A percentile compares a stretch with the other conserved stretches of the same genome.
These are phyloP conservation scores for Sogatella furcifera DNA, from an alignment of 1,140 invertebrate genomes.

Conservation along the genomic window DNA sequence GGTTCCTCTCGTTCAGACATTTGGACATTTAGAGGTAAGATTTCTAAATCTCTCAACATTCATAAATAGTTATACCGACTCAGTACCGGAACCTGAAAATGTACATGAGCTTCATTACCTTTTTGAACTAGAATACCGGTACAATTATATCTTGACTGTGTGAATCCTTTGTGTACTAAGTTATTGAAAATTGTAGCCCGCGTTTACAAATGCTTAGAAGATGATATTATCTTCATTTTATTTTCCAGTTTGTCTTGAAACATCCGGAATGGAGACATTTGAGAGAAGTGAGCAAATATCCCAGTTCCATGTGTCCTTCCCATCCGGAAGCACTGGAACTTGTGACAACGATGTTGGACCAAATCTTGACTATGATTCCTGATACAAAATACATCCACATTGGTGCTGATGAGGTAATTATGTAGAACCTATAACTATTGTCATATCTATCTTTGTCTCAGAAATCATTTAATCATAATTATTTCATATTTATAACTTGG, in stretches of 20 bases:
- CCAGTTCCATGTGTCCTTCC: constrained; percentile 74
- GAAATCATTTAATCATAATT: too few relatives aligned
- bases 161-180: too few relatives aligned
- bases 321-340: constrained; percentile 45
- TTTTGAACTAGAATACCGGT: too few relatives aligned
- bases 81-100: too few relatives aligned
- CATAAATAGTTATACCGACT: too few relatives aligned
- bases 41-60: not conserved
- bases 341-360: constrained; percentile 45
- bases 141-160: too few relatives aligned
- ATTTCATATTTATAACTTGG: too few relatives aligned
- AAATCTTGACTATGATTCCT: constrained; percentile 43
- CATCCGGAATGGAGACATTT: constrained; percentile 60
- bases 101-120: too few relatives aligned
- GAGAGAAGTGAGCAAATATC: constrained; percentile 63
- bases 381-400: constrained; percentile 59
- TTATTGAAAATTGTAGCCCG: too few relatives aligned
- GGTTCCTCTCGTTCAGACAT: constrained; percentile 90
- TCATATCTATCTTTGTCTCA: too few relatives aligned
- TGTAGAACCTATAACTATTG: too few relatives aligned
- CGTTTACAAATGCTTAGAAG: too few relatives aligned
- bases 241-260: constrained; percentile 64
- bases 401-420: constrained; percentile 60
- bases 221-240: not conserved
- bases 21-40: constrained; percentile 77